phyloP scores from a whole-genome alignment of 2,888 invertebrate genomes.

The Noctua fimbriata region DNA sequence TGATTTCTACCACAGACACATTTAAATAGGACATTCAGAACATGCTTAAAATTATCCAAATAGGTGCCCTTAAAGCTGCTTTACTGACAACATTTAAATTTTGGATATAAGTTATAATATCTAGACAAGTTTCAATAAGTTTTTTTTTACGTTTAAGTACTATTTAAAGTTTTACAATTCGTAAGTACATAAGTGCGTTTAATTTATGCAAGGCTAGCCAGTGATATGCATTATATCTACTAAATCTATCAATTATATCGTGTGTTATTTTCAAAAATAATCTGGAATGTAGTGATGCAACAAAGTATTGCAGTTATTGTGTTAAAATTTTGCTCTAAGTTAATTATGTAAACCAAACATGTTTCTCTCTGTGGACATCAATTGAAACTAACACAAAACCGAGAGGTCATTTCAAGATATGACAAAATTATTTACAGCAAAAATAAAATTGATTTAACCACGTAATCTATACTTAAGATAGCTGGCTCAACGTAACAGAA shows the following conservation, averaged over 20 bases:
- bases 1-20: constrained; percentile 40
- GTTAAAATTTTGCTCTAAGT: constrained; percentile 48
- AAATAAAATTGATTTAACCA: constrained; percentile 43
- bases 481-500: constrained; percentile 66
- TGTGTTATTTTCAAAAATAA: constrained; percentile 63
- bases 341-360: constrained; percentile 35
- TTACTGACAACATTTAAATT: constrained; percentile 58
- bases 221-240: constrained; percentile 79
- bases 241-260: constrained; percentile 63
- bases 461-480: constrained; percentile 62
- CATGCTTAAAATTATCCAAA: constrained; percentile 46
- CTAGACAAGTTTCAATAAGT: constrained; percentile 50
- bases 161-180: constrained; percentile 71
- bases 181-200: constrained; percentile 78
- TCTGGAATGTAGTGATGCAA: constrained; percentile 73
- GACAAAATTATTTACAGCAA: constrained; percentile 49
- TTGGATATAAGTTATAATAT: constrained; percentile 50
- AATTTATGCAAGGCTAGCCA: constrained; percentile 77
- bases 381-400: constrained; percentile 25
- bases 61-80: constrained; percentile 62
- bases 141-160: constrained; percentile 68
- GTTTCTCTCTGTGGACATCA: constrained; percentile 14
- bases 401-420: constrained; percentile 24
- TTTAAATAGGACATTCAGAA: constrained; percentile 49
- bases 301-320: constrained; percentile 47